These are phyloP conservation scores for Cladopsammia gracilis DNA, from an alignment of 64 coral and sea anemone genomes.

Conservation along the genomic window DNA sequence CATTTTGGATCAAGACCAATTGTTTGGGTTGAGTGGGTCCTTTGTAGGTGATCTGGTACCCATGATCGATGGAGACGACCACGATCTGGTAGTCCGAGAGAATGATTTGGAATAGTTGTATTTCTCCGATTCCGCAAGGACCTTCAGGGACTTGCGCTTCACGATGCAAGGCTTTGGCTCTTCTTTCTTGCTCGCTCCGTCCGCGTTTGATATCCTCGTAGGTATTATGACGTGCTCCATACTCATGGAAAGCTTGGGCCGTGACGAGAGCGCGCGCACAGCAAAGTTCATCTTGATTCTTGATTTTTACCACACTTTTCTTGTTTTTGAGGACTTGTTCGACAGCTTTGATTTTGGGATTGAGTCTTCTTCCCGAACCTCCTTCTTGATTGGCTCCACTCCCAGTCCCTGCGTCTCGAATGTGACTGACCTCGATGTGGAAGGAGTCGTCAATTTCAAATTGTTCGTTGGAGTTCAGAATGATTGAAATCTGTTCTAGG, in stretches of 20 bases:
- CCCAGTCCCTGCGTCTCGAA: background rate
- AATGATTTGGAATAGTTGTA: background rate
- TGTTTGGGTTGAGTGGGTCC: background rate
- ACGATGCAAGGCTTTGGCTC: background rate
- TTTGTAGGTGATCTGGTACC: background rate
- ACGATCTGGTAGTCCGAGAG: background rate
- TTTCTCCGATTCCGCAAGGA: background rate
- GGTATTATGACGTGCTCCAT: background rate
- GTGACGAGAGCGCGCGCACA: constrained; percentile 10
- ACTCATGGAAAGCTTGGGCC: background rate
- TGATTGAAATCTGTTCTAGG: background rate
- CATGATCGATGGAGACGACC: background rate
- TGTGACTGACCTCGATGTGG: background rate
- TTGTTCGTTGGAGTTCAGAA: background rate
- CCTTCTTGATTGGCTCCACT: background rate
- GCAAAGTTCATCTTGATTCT: constrained; percentile 6
- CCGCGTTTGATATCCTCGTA: background rate
- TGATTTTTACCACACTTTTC: background rate
- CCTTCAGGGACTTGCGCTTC: background rate
- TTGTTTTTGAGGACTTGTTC: background rate
- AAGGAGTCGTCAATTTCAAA: background rate
- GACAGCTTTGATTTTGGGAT: no score
- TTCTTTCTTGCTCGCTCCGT: background rate
- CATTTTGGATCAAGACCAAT: no score
- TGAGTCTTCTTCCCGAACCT: no score